Base-by-base conservation (phyloP, 2,888 invertebrate species). In the Heteromurus nitidus region DNA sequence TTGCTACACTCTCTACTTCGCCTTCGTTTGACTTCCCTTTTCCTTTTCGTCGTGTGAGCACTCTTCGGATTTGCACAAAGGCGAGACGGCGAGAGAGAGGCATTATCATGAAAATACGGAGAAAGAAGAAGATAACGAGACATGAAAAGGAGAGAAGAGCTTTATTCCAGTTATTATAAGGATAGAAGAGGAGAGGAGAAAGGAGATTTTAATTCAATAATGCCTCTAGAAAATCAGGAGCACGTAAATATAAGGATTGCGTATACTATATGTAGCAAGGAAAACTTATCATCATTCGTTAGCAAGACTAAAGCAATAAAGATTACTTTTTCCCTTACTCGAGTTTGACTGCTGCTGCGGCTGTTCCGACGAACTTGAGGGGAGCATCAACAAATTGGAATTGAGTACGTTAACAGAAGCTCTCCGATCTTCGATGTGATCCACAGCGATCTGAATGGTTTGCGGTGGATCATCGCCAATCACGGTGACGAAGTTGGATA, bases 361-460 rank as follows among this genome's bases (percentile, higher is more conserved):
- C 44, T 65, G 65, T 42, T n/a, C 1, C 2, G 31, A 30, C 20
- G 62, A 62, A 16, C 22, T 30, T 16, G 24, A 5, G 7, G 73
- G 73, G 1, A 74, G 62, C 76, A 76, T 76, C 11, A 82, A 30
- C 18, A 84, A 68, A 64, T 82, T 82, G 9, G 75, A 31, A 44
- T 82, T 82, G 30, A 76, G 82, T 26, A 65, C 26, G 16, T 53
- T 47, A 11, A 70, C 65, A 7, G 64, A 68, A 44, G 62, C 28
- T 20, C 74, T 75, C 24, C 81, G n/a, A 9, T 73, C 74, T 16
- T 60, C 67, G 44, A 84, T 83, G 68, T 82, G 84, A 36, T 86
- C 86, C 3, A 86, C 82, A 1, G 84, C 85, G 42, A 86, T 86
- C 76, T 86, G 85, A 53, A 86, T 82, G 0, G 85, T 85, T 9